Conservation (phyloP, 2,888 invertebrate genomes). For the Sipha maydis region DNA sequence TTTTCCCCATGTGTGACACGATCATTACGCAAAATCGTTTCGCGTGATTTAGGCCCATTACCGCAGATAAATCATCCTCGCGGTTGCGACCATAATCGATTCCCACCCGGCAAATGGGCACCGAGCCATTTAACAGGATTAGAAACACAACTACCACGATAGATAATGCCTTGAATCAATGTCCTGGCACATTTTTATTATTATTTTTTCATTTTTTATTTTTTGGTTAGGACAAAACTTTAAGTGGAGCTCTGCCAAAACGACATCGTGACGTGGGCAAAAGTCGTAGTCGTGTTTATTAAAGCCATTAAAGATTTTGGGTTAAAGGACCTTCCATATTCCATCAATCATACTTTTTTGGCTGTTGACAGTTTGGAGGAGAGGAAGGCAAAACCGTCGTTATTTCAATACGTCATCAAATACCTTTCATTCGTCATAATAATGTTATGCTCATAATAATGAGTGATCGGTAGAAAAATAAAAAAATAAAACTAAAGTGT, state of each 20-base stretch:
- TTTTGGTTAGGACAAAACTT: not conserved
- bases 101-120: conserved; percentile 53
- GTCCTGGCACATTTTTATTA: conserved; percentile 30
- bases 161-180: conserved; percentile 60
- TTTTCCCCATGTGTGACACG: conserved; percentile 24
- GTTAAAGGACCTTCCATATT: conserved; percentile 48
- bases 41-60: conserved; percentile 54
- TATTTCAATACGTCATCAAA: conserved; percentile 57
- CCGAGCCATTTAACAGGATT: conserved; percentile 61
- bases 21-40: conserved; percentile 61
- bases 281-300: conserved; percentile 50
- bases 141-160: conserved; percentile 47
- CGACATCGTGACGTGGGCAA: conserved; percentile 36
- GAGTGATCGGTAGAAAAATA: conserved; percentile 24
- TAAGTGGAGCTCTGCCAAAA: conserved; percentile 53
- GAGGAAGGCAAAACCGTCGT: conserved; percentile 13
- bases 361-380: conserved; percentile 28
- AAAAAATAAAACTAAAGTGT: not conserved
- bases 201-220: conserved; percentile 15
- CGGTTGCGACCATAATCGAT: conserved; percentile 49
- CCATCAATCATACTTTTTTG: conserved; percentile 53
- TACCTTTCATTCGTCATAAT: conserved; percentile 44
- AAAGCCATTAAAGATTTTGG: conserved; percentile 51
- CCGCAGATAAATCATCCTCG: conserved; percentile 51
- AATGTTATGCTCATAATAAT: conserved; percentile 22